Evolutionary conservation across 2,113 vertebrate species (phyloP), one percentile per base, ranked within the genome.

Genomic region (Uria aalge): DNA sequence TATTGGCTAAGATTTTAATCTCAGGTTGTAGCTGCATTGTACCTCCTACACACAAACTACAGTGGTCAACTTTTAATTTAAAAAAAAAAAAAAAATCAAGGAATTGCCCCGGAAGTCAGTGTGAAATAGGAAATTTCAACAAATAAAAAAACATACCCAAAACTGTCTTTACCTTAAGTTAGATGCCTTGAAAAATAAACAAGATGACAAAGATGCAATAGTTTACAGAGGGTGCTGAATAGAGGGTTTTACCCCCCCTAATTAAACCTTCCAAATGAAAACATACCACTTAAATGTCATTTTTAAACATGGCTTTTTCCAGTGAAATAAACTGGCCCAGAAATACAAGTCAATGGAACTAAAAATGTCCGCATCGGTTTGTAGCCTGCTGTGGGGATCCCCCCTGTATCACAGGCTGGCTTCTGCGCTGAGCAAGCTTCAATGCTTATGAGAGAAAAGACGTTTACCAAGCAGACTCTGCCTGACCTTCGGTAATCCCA

Each of bases 401-500:
- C 38, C 23, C 24, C 41, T 0, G 0, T 18, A 47, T 29, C 80
- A 43, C 43, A 50, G 53, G 20, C 36, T 63, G 60, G 21, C 38
- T 89, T 36, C 73, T 78, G 57, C 52, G 12, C 36, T 0, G 17
- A 91, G 32, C 20, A 36, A 87, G 15, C 52, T 30, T 24, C 0
- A 0, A 8, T 29, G 62, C 32, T 73, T 27, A 19, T 0, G 2
- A 76, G 59, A 86, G 83, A 67, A 85, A 60, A 86, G 55, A 34
- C 17, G 0, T 89, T 85, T 47, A 34, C 62, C 53, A 22, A 76
- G 45, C 78, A 56, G 43, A 88, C 71, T 7, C 88, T 62, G 90
- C 53, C 73, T 92, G 92, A 96, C 96, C 95, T 90, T 38, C 73
- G 93, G 90, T 96, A 95, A 97, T 97, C 92, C 88, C 5, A 0